Conservation (phyloP, 1,140 invertebrate genomes). For the Geopemphigus sp. region DNA sequence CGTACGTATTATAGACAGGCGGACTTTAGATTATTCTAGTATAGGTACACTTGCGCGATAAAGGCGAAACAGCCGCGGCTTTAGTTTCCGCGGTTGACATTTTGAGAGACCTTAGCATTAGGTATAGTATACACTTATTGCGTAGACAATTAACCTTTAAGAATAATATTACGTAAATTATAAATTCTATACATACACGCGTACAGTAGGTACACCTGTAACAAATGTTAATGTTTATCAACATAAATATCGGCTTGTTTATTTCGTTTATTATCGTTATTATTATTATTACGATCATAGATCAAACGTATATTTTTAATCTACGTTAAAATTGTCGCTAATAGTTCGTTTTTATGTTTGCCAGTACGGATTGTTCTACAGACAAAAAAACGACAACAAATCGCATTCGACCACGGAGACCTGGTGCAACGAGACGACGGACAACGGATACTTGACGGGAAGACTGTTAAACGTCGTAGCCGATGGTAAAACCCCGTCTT, state of each 20-base stretch:
- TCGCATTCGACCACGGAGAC: constrained; percentile 37
- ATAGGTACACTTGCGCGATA: neutral
- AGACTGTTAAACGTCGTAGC: constrained; percentile 32
- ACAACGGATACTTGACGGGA: constrained; percentile 30
- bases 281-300: too few species aligned
- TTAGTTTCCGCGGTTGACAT: neutral
- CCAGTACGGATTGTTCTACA: constrained; percentile 10
- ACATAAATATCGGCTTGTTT: too few species aligned
- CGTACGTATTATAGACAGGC: too few species aligned
- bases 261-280: too few species aligned
- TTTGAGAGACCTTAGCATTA: neutral
- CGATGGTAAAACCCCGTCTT: constrained; percentile 32
- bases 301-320: neutral
- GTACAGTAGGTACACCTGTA: neutral
- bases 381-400: constrained; percentile 23
- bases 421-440: constrained; percentile 40
- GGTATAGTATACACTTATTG: neutral
- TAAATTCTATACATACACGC: too few species aligned
- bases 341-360: neutral
- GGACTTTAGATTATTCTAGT: too few species aligned
- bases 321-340: neutral
- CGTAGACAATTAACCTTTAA: constrained; percentile 3
- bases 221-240: neutral
- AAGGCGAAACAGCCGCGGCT: neutral
- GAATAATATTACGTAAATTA: neutral